A percentile compares a stretch with the other conserved stretches of the same genome.
Conservation (phyloP, 2,797 vertebrate genomes). For the Crax fasciolata region DNA sequence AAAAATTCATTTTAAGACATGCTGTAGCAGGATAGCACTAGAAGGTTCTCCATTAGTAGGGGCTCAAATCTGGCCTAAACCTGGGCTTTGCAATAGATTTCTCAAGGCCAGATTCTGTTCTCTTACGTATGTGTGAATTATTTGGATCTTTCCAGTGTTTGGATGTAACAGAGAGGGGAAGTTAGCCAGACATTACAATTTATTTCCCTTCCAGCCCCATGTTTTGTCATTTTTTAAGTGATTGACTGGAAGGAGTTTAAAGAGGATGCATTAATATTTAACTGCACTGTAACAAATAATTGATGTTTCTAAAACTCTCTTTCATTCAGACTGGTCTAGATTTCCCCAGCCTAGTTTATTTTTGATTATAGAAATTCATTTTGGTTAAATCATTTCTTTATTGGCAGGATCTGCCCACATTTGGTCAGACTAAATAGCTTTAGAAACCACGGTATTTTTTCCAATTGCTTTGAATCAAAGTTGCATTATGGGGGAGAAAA, state of each 20-base stretch:
- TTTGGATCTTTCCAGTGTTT: neutral
- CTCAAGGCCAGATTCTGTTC: neutral
- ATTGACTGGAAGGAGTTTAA: slow-evolving; percentile 78
- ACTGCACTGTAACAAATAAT: slow-evolving; percentile 67
- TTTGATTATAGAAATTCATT: slow-evolving; percentile 72
- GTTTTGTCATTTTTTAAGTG: slow-evolving; percentile 62
- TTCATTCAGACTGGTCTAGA: slow-evolving; percentile 61
- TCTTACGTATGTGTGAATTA: neutral
- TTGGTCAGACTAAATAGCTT: slow-evolving; percentile 68
- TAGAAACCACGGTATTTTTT: slow-evolving; percentile 65
- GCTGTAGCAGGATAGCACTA: neutral
- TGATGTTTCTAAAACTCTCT: slow-evolving; percentile 67
- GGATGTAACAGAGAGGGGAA: neutral
- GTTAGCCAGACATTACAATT: slow-evolving; percentile 36
- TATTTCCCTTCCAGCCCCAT: slow-evolving; percentile 60
- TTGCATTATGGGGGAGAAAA: neutral
- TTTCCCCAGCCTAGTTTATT: slow-evolving; percentile 63
- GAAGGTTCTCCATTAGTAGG: neutral
- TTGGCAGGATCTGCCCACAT: slow-evolving; percentile 66
- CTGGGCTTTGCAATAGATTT: neutral
- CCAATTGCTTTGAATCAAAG: slow-evolving; percentile 69
- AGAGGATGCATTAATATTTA: slow-evolving; percentile 72
- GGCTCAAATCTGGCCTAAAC: neutral
- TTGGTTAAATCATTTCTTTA: slow-evolving; percentile 70
- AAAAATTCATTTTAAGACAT: neutral